Evolutionary conservation across 2,888 invertebrate species (phyloP).

Genomic region (Diarsia dahlii): DNA sequence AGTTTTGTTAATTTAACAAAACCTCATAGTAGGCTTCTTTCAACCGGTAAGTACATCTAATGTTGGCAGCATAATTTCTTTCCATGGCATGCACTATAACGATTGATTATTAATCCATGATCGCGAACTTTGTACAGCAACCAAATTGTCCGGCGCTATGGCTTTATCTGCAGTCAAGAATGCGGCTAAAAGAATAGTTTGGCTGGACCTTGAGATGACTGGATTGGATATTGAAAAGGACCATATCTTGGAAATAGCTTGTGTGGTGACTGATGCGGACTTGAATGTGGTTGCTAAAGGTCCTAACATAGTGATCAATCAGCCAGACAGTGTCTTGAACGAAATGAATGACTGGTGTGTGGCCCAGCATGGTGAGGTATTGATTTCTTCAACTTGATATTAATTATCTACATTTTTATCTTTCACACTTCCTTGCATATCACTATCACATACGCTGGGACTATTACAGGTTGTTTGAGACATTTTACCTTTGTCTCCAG

Average conservation of each 20-base stretch:
- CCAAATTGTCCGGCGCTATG: constrained; percentile 43
- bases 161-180: constrained; percentile 59
- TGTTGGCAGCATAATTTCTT: constrained; percentile 9
- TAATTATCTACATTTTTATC: neutral
- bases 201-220: constrained; percentile 97
- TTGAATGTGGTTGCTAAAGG: constrained; percentile 94
- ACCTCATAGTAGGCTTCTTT: constrained; percentile 46
- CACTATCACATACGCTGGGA: neutral
- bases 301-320: constrained; percentile 94
- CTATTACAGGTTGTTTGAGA: neutral
- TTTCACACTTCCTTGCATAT: neutral
- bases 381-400: constrained; percentile 38
- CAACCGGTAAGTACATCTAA: constrained; percentile 51
- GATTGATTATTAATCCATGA: neutral
- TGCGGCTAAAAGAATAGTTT: constrained; percentile 90
- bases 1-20: constrained; percentile 56
- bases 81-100: neutral
- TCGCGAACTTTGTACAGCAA: constrained; percentile 40
- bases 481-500: neutral
- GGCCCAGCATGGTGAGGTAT: constrained; percentile 94
- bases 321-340: constrained; percentile 93
- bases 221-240: constrained; percentile 95
- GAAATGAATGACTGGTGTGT: constrained; percentile 97
- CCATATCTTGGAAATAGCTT: constrained; percentile 97
- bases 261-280: constrained; percentile 95